phyloP scores from a whole-genome alignment of 2,113 vertebrate genomes.

The Datnioides undecimradiatus region DNA sequence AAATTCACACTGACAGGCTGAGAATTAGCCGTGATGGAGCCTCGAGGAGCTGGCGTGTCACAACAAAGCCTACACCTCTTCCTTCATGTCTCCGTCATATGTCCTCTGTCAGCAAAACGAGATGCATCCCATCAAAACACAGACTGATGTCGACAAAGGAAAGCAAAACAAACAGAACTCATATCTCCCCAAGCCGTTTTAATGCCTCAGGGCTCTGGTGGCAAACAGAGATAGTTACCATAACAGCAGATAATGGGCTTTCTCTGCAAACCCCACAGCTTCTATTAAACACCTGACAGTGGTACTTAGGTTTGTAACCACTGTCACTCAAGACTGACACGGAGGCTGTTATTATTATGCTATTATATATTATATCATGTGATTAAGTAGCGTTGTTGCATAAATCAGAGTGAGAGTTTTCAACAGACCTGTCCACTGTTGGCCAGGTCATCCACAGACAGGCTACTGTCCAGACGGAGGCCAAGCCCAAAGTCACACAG shows the following conservation, averaged over 20 bases:
- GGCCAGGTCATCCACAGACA: constrained; percentile 94
- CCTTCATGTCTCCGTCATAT: constrained; percentile 20
- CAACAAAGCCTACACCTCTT: constrained; percentile 16
- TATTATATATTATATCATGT: too few species aligned
- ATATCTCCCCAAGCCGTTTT: constrained; percentile 5
- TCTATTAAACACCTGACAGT: not conserved
- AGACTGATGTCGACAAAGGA: not conserved
- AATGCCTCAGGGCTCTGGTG: constrained; percentile 5
- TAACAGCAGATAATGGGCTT: constrained; percentile 2
- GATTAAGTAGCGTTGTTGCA: too few species aligned
- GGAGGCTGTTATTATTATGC: too few species aligned
- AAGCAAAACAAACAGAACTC: constrained; percentile 30
- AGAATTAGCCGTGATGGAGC: not conserved
- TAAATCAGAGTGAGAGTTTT: not conserved
- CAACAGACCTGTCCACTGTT: constrained; percentile 93
- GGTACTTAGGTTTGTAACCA: not conserved
- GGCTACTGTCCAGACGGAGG: constrained; percentile 89
- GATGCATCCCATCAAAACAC: constrained; percentile 7
- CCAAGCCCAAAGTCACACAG: constrained; percentile 97
- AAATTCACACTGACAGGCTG: constrained; percentile 33
- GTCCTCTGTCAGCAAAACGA: constrained; percentile 28
- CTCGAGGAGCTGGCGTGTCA: constrained; percentile 47
- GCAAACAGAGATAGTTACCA: not conserved
- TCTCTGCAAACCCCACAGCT: not conserved
- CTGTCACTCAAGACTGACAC: not conserved